Evolutionary conservation across 2,888 invertebrate genomes (phyloP).

Genomic region (Parnassius orleans): DNA sequence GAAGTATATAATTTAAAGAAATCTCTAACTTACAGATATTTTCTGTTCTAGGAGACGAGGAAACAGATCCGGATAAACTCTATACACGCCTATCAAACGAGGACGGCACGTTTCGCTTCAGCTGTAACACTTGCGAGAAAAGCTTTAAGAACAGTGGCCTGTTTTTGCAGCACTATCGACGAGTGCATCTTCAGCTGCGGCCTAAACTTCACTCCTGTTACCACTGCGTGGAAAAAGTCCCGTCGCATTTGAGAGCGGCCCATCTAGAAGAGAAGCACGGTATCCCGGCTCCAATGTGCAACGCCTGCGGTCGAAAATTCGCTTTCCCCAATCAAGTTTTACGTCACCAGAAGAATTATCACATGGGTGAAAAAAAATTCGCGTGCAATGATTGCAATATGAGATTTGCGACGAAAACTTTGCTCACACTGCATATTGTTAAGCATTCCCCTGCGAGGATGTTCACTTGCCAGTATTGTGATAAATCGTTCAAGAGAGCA

Average conservation of each 20-base stretch:
- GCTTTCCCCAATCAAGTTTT: constrained; percentile 47
- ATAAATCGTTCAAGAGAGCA: constrained; percentile 39
- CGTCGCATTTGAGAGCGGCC: constrained; percentile 43
- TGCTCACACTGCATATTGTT: constrained; percentile 39
- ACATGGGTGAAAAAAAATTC: constrained; percentile 56
- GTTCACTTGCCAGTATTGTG: constrained; percentile 40
- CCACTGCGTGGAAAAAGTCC: constrained; percentile 47
- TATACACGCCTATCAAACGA: constrained; percentile 30
- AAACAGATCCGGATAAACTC: constrained; percentile 30
- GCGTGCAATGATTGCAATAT: constrained; percentile 73
- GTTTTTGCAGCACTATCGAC: constrained; percentile 55
- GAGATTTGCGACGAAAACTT: constrained; percentile 52
- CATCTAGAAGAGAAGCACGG: constrained; percentile 56
- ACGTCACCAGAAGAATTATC: constrained; percentile 52
- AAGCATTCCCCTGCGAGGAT: constrained; percentile 44
- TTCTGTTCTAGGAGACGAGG: constrained; percentile 51
- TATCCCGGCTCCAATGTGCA: constrained; percentile 52
- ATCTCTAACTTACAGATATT: constrained; percentile 19
- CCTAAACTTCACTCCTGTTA: constrained; percentile 49
- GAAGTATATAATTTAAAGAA: neutral
- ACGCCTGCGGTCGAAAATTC: constrained; percentile 55
- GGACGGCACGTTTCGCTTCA: constrained; percentile 30
- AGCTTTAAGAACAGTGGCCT: constrained; percentile 46
- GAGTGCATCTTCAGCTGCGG: constrained; percentile 51
- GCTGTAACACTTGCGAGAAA: constrained; percentile 47